Evolutionary conservation across 2,888 invertebrate genomes (phyloP), one percentile per base, ranked within the genome.

Genomic region (Pediacus dermestoides): DNA sequence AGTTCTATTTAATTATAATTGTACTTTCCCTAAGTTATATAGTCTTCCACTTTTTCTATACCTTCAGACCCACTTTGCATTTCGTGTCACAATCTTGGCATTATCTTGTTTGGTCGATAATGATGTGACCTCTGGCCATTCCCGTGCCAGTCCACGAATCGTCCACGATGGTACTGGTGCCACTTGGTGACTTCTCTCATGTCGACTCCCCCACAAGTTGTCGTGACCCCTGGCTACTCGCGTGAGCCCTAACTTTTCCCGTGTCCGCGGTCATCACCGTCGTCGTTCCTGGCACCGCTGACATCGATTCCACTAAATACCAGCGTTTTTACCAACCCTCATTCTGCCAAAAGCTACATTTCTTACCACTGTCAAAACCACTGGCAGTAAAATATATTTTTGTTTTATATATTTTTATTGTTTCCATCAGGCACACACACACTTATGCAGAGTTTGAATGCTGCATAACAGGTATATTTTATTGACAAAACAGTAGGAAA

Each of bases 161-260:
- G 52, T 46, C 52, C 50, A 49, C 37, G 46, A 37, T 9, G n/a
- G 8, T 31, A 6, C 8, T 16, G 45, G 64, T 64, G 55, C 60
- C 62, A 61, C 43, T 45, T 46, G 48, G 66, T 57, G 57, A 61
- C 58, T 41, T 42, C 50, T 38, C 48, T 35, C 39, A 39, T 37
- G 39, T 37, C 16, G 43, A 39, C 39, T 44, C 43, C 47, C 42
- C 36, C 25, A 16, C 42, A 42, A 37, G 37, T 36, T 52, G 51
- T 55, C 66, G 66, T 67, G 67, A 64, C 67, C 67, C 61, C 48
- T 68, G 68, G 65, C 67, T 61, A 68, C 64, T 68, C 60, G 68
- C 68, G 67, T 67, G 68, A 57, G 51, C 49, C 47, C 47, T 34
- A 40, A 42, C 37, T 31, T 38, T 34, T 16, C 34, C 35, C 48